phyloP scores from a whole-genome alignment of 2,888 invertebrate genomes.

The Hydriomena furcata region DNA sequence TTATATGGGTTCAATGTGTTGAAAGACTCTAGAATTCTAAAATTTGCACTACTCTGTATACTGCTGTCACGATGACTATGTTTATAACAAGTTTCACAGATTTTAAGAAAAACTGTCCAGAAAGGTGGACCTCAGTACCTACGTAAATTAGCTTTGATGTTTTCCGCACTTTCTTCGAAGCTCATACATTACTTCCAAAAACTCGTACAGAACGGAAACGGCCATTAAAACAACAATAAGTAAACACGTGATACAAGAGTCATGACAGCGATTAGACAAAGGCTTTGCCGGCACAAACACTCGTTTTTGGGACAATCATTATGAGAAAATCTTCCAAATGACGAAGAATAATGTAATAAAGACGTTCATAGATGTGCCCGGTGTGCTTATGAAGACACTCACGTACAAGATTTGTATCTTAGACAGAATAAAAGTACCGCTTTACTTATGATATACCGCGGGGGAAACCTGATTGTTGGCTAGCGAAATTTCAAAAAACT shows the following conservation, averaged over 20 bases:
- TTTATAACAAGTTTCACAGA: too few species aligned
- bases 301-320: slow-evolving; percentile 82
- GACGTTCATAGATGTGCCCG: slow-evolving; percentile 81
- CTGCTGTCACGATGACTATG: too few species aligned
- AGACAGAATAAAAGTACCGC: slow-evolving; percentile 81
- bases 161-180: slow-evolving; percentile 26
- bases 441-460: slow-evolving; percentile 72
- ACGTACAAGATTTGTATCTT: slow-evolving; percentile 80
- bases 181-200: slow-evolving; percentile 32
- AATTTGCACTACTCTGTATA: not conserved
- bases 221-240: slow-evolving; percentile 48
- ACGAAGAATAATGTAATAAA: slow-evolving; percentile 81
- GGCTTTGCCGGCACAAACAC: slow-evolving; percentile 77
- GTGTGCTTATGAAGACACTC: slow-evolving; percentile 79
- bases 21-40: slow-evolving; percentile 13
- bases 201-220: slow-evolving; percentile 37
- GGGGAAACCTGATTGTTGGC: slow-evolving; percentile 63
- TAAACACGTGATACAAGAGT: slow-evolving; percentile 56
- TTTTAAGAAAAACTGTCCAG: too few species aligned
- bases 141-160: slow-evolving; percentile 20
- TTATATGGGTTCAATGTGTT: slow-evolving; percentile 16
- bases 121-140: not conserved
- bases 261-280: slow-evolving; percentile 80
- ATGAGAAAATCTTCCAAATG: slow-evolving; percentile 83
- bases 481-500: slow-evolving; percentile 50